These are phyloP conservation scores for Valencia hispanica DNA, from an alignment of 2,797 vertebrate genomes.

Conservation along the genomic window DNA sequence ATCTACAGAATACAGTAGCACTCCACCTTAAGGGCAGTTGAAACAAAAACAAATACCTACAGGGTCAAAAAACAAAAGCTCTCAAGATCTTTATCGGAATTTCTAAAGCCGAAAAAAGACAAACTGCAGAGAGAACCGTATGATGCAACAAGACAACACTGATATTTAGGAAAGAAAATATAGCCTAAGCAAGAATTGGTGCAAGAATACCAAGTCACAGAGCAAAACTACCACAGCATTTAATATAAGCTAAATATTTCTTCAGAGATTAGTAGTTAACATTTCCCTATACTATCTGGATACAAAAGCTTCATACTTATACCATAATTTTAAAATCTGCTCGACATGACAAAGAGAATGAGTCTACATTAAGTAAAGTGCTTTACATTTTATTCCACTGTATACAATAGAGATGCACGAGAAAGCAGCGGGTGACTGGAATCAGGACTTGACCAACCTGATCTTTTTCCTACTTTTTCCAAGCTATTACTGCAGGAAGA, in stretches of 20 bases:
- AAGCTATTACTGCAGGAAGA: background rate
- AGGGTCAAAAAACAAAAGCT: background rate
- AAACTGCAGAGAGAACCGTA: slow-evolving; percentile 4
- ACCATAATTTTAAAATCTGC: no score
- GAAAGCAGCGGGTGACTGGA: no score
- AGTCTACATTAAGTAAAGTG: no score
- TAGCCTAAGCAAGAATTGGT: background rate
- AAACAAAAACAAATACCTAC: slow-evolving; percentile 5
- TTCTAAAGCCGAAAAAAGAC: background rate
- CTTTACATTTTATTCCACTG: no score
- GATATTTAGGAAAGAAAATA: background rate
- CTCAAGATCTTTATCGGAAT: slow-evolving; percentile 7
- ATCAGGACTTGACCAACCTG: no score
- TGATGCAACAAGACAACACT: background rate
- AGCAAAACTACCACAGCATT: background rate
- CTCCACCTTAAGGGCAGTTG: background rate
- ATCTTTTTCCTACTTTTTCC: no score
- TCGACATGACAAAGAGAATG: background rate
- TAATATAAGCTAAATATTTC: background rate
- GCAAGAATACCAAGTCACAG: background rate
- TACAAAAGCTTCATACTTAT: no score
- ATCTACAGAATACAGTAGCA: slow-evolving; percentile 1
- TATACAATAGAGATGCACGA: no score
- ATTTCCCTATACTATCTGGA: no score
- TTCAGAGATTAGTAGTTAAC: background rate